Percentiles rank a stretch among this genome's conserved stretches.
Conservation (phyloP, 35 echinoderm and acorn worm species). For the Amphiura filiformis region DNA sequence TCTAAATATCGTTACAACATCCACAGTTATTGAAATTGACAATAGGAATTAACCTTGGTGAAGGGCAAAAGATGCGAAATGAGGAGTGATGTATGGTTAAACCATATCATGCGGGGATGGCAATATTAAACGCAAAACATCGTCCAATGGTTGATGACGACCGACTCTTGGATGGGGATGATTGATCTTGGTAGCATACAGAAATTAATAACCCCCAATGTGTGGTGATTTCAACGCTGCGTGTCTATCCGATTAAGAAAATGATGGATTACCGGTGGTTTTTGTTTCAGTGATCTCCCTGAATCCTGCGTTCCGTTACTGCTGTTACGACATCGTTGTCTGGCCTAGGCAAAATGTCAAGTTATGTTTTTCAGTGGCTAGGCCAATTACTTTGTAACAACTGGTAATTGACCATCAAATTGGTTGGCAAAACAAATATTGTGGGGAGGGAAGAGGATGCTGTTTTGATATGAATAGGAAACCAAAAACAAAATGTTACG, state of each 20-base stretch:
- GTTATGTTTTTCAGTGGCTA: not conserved
- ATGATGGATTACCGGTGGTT: not conserved
- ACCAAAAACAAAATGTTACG: not conserved
- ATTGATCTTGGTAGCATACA: not conserved
- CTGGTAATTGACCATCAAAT: not conserved
- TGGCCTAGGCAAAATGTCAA: too few relatives aligned
- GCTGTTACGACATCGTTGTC: too few relatives aligned
- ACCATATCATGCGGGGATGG: too few relatives aligned
- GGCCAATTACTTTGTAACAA: slow-evolving; percentile 2
- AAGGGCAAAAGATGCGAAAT: too few relatives aligned
- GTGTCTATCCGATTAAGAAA: not conserved
- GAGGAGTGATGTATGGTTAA: too few relatives aligned
- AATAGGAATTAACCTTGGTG: too few relatives aligned
- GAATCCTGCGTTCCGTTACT: too few relatives aligned
- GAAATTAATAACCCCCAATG: not conserved
- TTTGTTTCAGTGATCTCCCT: too few relatives aligned
- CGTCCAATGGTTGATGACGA: too few relatives aligned
- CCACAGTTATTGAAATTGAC: too few relatives aligned
- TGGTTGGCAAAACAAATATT: not conserved
- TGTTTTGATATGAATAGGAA: not conserved
- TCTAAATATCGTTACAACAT: too few relatives aligned
- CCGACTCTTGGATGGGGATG: not conserved
- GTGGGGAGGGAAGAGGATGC: not conserved
- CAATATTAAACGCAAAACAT: too few relatives aligned
- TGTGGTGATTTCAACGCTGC: not conserved